These are phyloP conservation scores for Phaetusa simplex DNA, from an alignment of 2,113 vertebrate genomes.

Conservation along the genomic window DNA sequence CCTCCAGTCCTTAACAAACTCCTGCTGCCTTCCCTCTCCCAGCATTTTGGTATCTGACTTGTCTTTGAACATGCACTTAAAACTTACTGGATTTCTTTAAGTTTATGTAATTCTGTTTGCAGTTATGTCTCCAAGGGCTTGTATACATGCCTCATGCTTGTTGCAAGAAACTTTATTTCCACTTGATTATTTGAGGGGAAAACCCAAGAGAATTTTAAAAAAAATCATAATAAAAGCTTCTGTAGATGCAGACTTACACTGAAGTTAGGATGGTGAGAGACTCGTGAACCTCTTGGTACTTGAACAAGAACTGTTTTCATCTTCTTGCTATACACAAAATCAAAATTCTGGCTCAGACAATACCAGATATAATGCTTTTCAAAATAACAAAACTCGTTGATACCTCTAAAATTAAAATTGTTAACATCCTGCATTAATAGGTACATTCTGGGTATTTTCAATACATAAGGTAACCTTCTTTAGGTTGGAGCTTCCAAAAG, in stretches of 20 bases:
- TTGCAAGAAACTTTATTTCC: neutral
- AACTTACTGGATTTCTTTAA: neutral
- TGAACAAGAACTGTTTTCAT: neutral
- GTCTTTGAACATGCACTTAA: neutral
- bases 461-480: neutral
- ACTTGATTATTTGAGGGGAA: neutral
- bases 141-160: neutral
- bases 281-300: neutral
- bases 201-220: neutral
- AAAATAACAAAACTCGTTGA: neutral
- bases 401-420: neutral
- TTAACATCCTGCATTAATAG: neutral
- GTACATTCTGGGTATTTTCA: neutral
- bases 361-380: neutral
- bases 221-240: neutral
- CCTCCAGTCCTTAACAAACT: neutral
- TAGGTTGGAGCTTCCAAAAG: neutral
- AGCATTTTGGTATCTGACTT: neutral
- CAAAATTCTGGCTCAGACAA: neutral
- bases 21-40: neutral
- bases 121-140: neutral
- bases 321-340: neutral
- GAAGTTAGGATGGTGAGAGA: neutral
- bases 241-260: neutral
- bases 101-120: neutral